Base-by-base conservation (phyloP, 2,113 vertebrate genomes). In the Scopus umbretta region DNA sequence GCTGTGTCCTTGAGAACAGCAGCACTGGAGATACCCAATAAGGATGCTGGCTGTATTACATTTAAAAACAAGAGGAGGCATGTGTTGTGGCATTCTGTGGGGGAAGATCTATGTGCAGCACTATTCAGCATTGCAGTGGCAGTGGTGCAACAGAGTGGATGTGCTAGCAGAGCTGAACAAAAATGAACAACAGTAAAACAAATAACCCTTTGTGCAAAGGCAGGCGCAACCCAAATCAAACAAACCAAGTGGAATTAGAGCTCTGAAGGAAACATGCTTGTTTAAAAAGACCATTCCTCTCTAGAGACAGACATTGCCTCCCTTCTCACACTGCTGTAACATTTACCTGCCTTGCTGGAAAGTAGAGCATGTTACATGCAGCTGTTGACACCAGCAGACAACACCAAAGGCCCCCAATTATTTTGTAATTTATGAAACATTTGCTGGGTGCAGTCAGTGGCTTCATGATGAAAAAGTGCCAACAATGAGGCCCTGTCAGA, bases 401-500 rank as follows among this genome's bases (percentile, higher is more conserved):
- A 73, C 81, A 79, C 38, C 34, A 91, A 83, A 94, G 89, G 88
- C 86, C 75, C 93, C 82, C 80, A 96, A 62, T 97, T 96, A 97
- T 96, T 97, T 97, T 90, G 95, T 97, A 97, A 97, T 96, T 97
- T 97, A 95, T 86, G 59, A 97, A 96, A 97, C 13, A 9, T 70
- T 97, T 90, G 27, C 75, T 86, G 80, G 76, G 65, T 93, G 74
- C 52, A 97, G 92, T 93, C 90, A 97, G 80, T 89, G 90, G 91
- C 92, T 97, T 96, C 62, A 73, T 32, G 90, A 95, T 95, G 94
- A 96, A 97, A 97, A 97, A 94, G 68, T 47, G 94, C 94, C 93
- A 96, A 94, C 95, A 96, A 97, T 93, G 84, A 97, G 91, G 93
- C 88, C 85, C 95, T 98, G 95, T 98, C 97, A 97, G 96, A 76